These are phyloP conservation scores for Ceyx melanurus DNA, from an alignment of 2,113 vertebrate genomes.

Conservation along the genomic window DNA sequence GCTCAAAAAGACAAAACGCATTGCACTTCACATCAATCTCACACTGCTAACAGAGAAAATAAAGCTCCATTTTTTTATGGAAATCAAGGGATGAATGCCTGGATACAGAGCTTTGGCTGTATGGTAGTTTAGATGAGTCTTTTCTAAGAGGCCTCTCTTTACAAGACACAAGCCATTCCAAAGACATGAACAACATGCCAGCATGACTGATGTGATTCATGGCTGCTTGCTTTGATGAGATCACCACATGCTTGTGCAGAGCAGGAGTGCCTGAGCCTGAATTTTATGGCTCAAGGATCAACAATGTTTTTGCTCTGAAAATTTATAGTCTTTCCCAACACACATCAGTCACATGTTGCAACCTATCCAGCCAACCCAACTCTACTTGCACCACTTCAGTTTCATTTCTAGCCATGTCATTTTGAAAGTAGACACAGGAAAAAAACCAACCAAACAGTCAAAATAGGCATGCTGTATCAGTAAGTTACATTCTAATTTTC, in stretches of 20 bases:
- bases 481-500: background rate
- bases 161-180: background rate
- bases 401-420: background rate
- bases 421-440: background rate
- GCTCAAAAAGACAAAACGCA: background rate
- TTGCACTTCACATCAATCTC: background rate
- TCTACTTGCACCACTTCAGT: background rate
- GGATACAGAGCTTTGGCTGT: background rate
- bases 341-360: background rate
- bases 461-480: background rate
- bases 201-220: background rate
- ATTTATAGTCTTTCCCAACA: background rate
- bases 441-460: background rate
- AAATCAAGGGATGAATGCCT: background rate
- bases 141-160: background rate
- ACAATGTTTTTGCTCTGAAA: background rate
- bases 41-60: background rate
- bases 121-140: background rate
- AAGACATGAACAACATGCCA: background rate
- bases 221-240: background rate
- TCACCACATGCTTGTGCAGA: background rate
- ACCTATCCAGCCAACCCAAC: background rate
- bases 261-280: background rate
- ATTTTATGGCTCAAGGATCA: constrained; percentile 27
- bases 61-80: background rate